These are phyloP conservation scores for Trichonephila clavipes DNA, from an alignment of 1,140 invertebrate genomes.

Conservation along the genomic window DNA sequence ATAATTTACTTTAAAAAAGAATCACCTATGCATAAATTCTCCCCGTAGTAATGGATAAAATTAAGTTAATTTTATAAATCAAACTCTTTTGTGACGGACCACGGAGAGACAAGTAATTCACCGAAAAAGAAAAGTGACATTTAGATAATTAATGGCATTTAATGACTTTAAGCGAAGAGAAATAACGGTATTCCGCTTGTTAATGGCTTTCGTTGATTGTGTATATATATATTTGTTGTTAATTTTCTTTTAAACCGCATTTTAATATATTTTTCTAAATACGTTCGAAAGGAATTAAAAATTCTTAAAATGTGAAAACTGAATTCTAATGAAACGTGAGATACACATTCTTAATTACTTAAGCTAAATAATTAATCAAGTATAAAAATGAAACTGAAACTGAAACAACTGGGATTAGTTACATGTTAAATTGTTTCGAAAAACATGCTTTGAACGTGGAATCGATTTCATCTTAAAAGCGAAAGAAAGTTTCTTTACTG, in stretches of 20 bases:
- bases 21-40: too few relatives aligned
- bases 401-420: neutral
- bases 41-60: too few relatives aligned
- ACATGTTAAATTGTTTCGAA: too few relatives aligned
- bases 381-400: neutral
- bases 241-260: neutral
- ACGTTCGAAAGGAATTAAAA: neutral
- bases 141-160: conserved; percentile 4
- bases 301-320: neutral
- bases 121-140: neutral
- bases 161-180: neutral
- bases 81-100: too few relatives aligned
- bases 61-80: too few relatives aligned
- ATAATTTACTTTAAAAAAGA: too few relatives aligned
- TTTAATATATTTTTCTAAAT: neutral
- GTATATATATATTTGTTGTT: neutral
- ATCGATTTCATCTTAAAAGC: too few relatives aligned
- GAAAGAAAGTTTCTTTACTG: too few relatives aligned
- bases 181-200: neutral
- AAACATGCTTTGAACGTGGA: too few relatives aligned
- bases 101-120: too few relatives aligned
- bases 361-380: too few relatives aligned
- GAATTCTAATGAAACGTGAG: neutral
- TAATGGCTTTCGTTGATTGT: neutral
- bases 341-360: neutral